Evolutionary conservation across 37 sponge, comb jelly and placozoan genomes (phyloP).

Genomic region (Ephydatia muelleri): DNA sequence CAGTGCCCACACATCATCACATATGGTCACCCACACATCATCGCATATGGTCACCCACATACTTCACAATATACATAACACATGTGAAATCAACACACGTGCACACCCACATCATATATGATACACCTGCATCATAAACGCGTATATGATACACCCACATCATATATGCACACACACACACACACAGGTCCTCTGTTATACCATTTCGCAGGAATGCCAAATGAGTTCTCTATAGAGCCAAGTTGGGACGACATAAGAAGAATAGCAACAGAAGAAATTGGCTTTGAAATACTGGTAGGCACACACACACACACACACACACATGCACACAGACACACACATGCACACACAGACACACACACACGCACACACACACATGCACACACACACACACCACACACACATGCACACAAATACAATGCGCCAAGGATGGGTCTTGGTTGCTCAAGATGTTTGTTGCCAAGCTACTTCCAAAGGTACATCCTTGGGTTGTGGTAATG

Average conservation of each 20-base stretch:
- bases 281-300: constrained; percentile 86
- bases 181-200: constrained; percentile 90
- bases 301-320: neutral
- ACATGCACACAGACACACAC: constrained; percentile 11
- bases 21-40: no score
- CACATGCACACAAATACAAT: no score
- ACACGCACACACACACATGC: no score
- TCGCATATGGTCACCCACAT: no score
- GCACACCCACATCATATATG: neutral
- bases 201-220: constrained; percentile 87
- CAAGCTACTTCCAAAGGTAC: no score
- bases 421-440: no score
- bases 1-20: no score
- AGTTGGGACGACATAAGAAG: constrained; percentile 82
- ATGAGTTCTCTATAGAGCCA: constrained; percentile 85
- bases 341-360: constrained; percentile 11
- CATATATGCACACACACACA: neutral
- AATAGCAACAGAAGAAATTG: constrained; percentile 61
- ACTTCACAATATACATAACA: no score
- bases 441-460: no score
- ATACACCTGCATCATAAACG: neutral
- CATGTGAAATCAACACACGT: neutral
- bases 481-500: no score
- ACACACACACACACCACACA: no score
- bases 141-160: constrained; percentile 3